phyloP scores from a whole-genome alignment of 2,113 vertebrate species.

The Hippoglossus stenolepis region DNA sequence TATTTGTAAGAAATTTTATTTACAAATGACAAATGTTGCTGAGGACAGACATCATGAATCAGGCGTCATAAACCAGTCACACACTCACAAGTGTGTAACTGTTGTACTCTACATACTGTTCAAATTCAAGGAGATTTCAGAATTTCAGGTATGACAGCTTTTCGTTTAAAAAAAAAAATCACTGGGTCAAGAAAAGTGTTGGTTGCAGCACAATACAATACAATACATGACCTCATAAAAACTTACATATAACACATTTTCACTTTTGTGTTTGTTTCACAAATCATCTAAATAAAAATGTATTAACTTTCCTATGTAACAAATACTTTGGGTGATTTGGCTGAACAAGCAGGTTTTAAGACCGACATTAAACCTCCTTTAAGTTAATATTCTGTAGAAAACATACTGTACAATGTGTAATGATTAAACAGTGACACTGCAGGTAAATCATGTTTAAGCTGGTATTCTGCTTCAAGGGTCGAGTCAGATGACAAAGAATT shows the following conservation, averaged over 20 bases:
- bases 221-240: not conserved
- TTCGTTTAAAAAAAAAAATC: not conserved
- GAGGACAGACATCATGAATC: not conserved
- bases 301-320: not conserved
- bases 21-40: constrained; percentile 15
- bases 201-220: constrained; percentile 29
- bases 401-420: too few relatives aligned
- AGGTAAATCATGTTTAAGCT: not conserved
- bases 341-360: constrained; percentile 6
- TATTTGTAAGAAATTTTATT: constrained; percentile 36
- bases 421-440: not conserved
- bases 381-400: too few relatives aligned
- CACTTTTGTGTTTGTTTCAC: constrained; percentile 10
- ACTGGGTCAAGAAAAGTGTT: not conserved
- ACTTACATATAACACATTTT: not conserved
- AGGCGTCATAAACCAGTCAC: not conserved
- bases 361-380: too few relatives aligned
- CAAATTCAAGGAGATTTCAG: not conserved
- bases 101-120: not conserved
- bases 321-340: constrained; percentile 1
- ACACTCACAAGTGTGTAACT: not conserved
- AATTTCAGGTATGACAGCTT: not conserved
- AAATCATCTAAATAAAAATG: not conserved
- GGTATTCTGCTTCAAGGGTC: not conserved
- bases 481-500: not conserved